These are phyloP conservation scores for Prinia subflava DNA, from an alignment of 2,113 vertebrate species.

Conservation along the genomic window DNA sequence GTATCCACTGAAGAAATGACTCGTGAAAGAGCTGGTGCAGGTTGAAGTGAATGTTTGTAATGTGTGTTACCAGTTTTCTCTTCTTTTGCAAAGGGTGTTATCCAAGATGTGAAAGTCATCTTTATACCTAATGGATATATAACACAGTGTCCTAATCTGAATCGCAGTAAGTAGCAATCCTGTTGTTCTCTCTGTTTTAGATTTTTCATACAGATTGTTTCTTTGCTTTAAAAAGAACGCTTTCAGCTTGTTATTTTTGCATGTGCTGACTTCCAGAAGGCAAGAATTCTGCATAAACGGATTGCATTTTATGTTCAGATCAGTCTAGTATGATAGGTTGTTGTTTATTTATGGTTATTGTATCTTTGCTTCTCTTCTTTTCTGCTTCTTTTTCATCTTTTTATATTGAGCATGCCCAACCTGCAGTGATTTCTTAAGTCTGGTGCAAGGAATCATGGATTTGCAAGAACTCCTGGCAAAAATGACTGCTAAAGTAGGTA, in stretches of 20 bases:
- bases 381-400: conserved; percentile 39
- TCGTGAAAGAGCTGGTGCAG: neutral
- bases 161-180: conserved; percentile 89
- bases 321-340: neutral
- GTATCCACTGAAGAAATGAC: neutral
- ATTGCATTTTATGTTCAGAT: neutral
- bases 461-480: conserved; percentile 96
- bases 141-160: conserved; percentile 92
- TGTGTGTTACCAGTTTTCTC: conserved; percentile 55
- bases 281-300: neutral
- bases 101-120: conserved; percentile 92
- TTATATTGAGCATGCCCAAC: conserved; percentile 91
- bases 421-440: conserved; percentile 96
- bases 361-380: conserved; percentile 7
- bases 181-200: neutral
- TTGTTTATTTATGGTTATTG: conserved; percentile 20
- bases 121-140: conserved; percentile 94
- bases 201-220: neutral
- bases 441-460: conserved; percentile 99
- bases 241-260: neutral
- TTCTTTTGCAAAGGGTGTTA: conserved; percentile 82
- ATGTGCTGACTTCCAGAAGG: neutral
- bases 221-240: neutral
- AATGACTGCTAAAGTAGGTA: conserved; percentile 95
- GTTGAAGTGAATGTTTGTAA: neutral